A percentile compares a stretch with the other conserved stretches of the same genome.
phyloP scores from a whole-genome alignment of 2,888 invertebrate genomes.

The Orchesellides sinensis region DNA sequence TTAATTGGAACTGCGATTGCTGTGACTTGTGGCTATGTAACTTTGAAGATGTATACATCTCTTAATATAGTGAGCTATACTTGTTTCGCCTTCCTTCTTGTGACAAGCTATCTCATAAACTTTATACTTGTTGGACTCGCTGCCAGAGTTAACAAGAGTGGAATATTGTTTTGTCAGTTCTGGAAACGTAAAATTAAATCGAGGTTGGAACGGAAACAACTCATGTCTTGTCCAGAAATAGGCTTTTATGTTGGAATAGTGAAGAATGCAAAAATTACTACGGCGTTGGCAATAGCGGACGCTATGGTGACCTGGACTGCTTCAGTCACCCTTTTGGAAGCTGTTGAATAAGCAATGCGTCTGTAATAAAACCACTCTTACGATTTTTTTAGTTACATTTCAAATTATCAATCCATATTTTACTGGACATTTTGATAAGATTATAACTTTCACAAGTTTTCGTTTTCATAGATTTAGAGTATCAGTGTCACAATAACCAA shows the following conservation, averaged over 20 bases:
- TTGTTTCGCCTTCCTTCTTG: background rate
- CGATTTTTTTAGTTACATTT: too few relatives aligned
- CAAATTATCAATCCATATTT: too few relatives aligned
- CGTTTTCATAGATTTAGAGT: too few relatives aligned
- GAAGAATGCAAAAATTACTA: background rate
- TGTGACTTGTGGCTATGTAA: background rate
- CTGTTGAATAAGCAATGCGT: background rate
- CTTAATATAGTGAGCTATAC: background rate
- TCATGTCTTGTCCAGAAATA: constrained; percentile 22
- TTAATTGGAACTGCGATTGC: background rate
- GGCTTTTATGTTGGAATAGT: constrained; percentile 22
- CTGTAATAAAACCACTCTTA: too few relatives aligned
- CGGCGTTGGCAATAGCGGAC: constrained; percentile 23
- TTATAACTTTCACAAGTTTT: too few relatives aligned
- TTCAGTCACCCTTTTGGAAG: background rate
- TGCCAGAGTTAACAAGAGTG: background rate
- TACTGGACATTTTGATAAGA: too few relatives aligned
- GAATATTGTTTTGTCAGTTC: background rate
- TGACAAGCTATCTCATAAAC: background rate
- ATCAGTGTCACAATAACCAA: too few relatives aligned
- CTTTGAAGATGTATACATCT: background rate
- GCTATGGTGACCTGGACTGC: background rate
- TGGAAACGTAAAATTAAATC: background rate
- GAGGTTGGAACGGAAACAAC: background rate
- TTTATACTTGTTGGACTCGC: constrained; percentile 12